These are phyloP conservation scores for Tichodroma muraria DNA, from an alignment of 2,113 vertebrate species.

Conservation along the genomic window DNA sequence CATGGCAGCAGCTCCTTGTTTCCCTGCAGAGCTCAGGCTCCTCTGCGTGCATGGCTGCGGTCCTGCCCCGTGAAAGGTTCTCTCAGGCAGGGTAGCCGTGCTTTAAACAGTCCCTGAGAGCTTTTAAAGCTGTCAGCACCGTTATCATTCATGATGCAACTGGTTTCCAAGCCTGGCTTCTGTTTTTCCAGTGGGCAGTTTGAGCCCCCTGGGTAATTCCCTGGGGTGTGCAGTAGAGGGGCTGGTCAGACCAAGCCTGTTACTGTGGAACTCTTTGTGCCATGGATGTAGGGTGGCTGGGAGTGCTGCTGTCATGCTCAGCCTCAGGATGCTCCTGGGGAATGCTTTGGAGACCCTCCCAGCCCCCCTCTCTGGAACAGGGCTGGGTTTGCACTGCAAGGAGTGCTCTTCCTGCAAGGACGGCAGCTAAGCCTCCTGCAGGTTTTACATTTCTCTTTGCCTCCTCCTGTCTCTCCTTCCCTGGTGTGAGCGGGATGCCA, in stretches of 20 bases:
- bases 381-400: not conserved
- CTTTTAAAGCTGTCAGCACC: constrained; percentile 61
- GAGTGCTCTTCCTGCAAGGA: not conserved
- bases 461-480: not conserved
- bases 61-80: not conserved
- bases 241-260: not conserved
- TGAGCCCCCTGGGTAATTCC: not conserved
- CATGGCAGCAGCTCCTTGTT: not conserved
- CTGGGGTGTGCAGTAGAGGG: not conserved
- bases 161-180: constrained; percentile 13
- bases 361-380: not conserved
- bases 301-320: not conserved
- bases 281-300: accelerated
- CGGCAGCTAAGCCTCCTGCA: not conserved
- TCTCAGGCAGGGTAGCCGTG: not conserved
- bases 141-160: constrained; percentile 52
- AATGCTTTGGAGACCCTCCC: not conserved
- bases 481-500: accelerated
- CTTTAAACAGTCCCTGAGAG: constrained; percentile 16
- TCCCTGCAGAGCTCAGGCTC: not conserved
- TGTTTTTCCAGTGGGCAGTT: constrained; percentile 41
- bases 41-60: accelerated
- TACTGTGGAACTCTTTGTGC: not conserved
- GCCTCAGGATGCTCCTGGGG: not conserved
- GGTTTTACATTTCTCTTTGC: not conserved